These are phyloP conservation scores for Onychomys leucogaster DNA, from an alignment of 2,797 vertebrate genomes.

Conservation along the genomic window DNA sequence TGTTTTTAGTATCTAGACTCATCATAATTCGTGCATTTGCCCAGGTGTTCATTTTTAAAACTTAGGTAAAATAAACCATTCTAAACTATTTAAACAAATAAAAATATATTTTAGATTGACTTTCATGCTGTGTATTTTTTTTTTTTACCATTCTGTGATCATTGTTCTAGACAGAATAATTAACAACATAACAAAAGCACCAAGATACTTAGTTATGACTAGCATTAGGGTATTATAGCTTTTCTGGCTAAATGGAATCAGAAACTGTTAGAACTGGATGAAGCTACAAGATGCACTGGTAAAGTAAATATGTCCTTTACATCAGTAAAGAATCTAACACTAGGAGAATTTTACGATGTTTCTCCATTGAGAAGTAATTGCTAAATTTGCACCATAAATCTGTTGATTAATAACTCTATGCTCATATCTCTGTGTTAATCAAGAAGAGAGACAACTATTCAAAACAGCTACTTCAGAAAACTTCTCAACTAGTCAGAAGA, in stretches of 20 bases:
- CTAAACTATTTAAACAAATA: not conserved
- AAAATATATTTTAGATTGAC: not conserved
- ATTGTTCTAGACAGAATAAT: not conserved
- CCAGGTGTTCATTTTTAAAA: not conserved
- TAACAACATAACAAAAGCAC: not conserved
- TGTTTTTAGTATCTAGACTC: not conserved
- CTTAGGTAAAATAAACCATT: not conserved
- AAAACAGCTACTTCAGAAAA: not conserved
- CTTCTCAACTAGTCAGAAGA: not conserved
- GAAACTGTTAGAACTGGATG: not conserved
- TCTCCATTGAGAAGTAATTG: not conserved
- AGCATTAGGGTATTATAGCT: not conserved
- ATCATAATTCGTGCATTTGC: not conserved
- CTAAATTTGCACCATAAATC: not conserved
- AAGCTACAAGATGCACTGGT: not conserved
- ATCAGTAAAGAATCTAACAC: not conserved
- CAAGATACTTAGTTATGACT: not conserved
- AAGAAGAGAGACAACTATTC: not conserved
- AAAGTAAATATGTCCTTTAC: not conserved
- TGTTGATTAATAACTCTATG: not conserved
- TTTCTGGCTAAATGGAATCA: not conserved
- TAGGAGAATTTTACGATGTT: not conserved
- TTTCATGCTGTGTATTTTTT: not conserved
- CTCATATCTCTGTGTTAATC: not conserved
- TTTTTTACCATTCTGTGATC: not conserved